phyloP scores from a whole-genome alignment of 2,888 invertebrate genomes.

The Troglohyphantes excavatus region DNA sequence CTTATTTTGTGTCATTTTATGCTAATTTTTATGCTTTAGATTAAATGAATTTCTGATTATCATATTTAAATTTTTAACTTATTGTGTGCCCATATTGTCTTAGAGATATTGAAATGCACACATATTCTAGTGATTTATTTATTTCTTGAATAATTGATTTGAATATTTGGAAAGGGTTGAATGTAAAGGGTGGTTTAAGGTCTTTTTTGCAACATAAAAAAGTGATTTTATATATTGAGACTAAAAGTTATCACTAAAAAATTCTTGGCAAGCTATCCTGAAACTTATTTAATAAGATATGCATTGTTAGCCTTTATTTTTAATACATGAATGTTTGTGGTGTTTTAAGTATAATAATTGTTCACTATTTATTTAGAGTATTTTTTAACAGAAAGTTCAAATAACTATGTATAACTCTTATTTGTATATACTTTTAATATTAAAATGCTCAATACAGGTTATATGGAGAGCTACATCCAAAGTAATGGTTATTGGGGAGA shows the following conservation, averaged over 20 bases:
- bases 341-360: neutral
- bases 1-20: conserved; percentile 32
- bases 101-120: neutral
- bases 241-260: too few species aligned
- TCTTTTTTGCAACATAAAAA: neutral
- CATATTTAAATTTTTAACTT: neutral
- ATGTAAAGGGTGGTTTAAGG: neutral
- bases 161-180: neutral
- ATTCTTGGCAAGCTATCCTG: neutral
- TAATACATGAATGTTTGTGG: conserved; percentile 9
- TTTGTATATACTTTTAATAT: neutral
- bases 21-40: conserved; percentile 5
- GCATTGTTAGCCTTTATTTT: neutral
- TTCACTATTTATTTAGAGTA: neutral
- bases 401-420: neutral
- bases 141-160: neutral
- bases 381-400: neutral
- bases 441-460: neutral
- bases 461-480: neutral
- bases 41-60: neutral
- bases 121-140: neutral
- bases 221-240: neutral
- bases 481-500: neutral
- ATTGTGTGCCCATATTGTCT: neutral
- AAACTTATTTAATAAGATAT: too few species aligned